Base-by-base conservation (phyloP, 2,113 vertebrate species). In the Thermophis baileyi region DNA sequence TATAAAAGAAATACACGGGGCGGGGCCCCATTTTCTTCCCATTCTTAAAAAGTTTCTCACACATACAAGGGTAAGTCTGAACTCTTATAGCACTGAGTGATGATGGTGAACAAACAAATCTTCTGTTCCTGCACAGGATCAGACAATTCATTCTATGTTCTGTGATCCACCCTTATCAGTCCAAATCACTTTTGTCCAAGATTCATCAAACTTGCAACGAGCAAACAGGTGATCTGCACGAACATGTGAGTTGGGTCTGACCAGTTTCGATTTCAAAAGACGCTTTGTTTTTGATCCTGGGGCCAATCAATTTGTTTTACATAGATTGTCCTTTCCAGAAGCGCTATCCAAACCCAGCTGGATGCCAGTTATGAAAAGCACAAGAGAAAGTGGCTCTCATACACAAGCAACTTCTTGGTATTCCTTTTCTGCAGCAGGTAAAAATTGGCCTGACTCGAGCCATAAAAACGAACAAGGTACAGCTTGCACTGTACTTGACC, bases 351-450 rank as follows among this genome's bases (percentile, higher is more conserved):
- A 96, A 95, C 25, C 90, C 54, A 11, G n/a, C 53, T 86, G 89
- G 88, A 94, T 4, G 93, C 90, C 93, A 94, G 89, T 81, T 88
- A 92, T 92, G 81, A 91, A 63, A 89, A 94, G 94, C 93, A 95
- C 94, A 94, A 90, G 81, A 87, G 93, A 94, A 63, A n/a, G 86
- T 89, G 95, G 90, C 91, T 93, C 85, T 93, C 91, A 93, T 89
- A 93, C 94, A 95, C 93, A 96, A 96, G 91, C 74, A 94, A 92
- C 86, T 93, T 94, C 91, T 94, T 90, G 95, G 90, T 94, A n/a
- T 35, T 16, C 16, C 87, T 95, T 91, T 93, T 90, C 92, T 95
- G 92, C 89, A 94, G 87, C 91, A 96, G 95, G 97, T 97, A 95
- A 94, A 94, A 92, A 93, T 95, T 90, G 89, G 95, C 95, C 96